Percentiles rank a stretch among this genome's conserved stretches.
Conservation (phyloP, 2,888 invertebrate genomes). For the Drosophila falleni region DNA sequence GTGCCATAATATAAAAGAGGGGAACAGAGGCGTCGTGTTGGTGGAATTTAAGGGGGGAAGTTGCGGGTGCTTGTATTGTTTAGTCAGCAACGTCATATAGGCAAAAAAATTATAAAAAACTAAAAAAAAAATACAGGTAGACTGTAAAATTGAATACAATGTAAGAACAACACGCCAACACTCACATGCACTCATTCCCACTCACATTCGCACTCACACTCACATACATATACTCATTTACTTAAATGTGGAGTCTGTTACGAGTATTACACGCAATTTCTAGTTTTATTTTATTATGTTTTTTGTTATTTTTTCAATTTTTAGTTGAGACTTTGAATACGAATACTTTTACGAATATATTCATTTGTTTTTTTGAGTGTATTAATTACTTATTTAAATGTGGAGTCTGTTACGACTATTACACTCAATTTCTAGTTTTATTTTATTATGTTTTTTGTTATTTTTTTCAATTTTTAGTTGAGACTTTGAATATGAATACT, state of each 20-base stretch:
- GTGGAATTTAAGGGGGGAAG: background rate
- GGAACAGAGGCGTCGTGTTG: background rate
- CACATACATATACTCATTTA: background rate
- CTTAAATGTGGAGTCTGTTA: constrained; percentile 6
- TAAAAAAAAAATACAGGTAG: background rate
- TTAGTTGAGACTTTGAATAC: background rate
- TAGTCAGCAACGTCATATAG: constrained; percentile 32
- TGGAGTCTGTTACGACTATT: constrained; percentile 9
- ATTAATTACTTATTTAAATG: background rate
- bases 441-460: background rate
- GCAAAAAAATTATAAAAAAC: constrained; percentile 16
- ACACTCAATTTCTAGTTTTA: background rate
- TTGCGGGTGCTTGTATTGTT: constrained; percentile 9
- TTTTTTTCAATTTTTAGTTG: background rate
- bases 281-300: background rate
- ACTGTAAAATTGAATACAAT: constrained; percentile 31
- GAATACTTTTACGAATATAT: background rate
- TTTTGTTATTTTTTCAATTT: background rate
- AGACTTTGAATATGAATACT: background rate
- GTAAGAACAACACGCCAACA: constrained; percentile 21
- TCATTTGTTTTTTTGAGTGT: background rate
- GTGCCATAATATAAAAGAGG: constrained; percentile 4
- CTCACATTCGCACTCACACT: background rate
- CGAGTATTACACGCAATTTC: constrained; percentile 8
- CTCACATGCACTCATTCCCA: constrained; percentile 21